Conservation (phyloP, 2,113 vertebrate genomes). For the Lagopus muta region DNA sequence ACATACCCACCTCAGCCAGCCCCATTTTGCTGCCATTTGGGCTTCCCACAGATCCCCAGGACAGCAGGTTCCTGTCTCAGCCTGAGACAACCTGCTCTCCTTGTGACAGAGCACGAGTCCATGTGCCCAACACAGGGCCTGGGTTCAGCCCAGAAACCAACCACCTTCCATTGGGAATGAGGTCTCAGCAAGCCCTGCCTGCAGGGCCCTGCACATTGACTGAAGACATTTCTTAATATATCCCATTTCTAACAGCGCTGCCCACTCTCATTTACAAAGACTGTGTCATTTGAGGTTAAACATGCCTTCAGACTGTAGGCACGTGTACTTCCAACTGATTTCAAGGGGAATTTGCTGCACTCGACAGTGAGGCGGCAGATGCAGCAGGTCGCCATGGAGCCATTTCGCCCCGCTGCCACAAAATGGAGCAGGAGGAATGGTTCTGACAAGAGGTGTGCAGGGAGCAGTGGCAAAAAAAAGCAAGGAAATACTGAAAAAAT, state of each 20-base stretch:
- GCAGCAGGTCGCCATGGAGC: neutral
- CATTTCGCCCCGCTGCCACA: neutral
- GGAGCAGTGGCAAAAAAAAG: neutral
- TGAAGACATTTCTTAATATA: neutral
- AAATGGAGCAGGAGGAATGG: neutral
- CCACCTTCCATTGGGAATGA: neutral
- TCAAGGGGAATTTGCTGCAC: neutral
- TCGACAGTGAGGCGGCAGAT: neutral
- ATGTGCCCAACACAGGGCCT: neutral
- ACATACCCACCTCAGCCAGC: neutral
- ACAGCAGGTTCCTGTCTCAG: neutral
- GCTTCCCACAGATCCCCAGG: neutral
- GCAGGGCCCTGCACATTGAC: neutral
- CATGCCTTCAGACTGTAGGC: neutral
- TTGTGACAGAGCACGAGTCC: neutral
- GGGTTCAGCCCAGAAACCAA: neutral
- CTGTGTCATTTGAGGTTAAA: neutral
- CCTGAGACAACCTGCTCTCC: rapidly evolving
- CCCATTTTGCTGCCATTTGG: neutral
- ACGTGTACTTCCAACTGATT: neutral
- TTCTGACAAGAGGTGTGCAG: neutral
- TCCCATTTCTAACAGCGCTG: neutral
- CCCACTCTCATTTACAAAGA: neutral
- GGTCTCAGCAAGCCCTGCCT: neutral
- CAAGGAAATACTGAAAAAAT: neutral